A percentile compares a stretch with the other conserved stretches of the same genome.
These are phyloP conservation scores for Zaprionus lachaisei DNA, from an alignment of 1,140 invertebrate species.

Conservation along the genomic window DNA sequence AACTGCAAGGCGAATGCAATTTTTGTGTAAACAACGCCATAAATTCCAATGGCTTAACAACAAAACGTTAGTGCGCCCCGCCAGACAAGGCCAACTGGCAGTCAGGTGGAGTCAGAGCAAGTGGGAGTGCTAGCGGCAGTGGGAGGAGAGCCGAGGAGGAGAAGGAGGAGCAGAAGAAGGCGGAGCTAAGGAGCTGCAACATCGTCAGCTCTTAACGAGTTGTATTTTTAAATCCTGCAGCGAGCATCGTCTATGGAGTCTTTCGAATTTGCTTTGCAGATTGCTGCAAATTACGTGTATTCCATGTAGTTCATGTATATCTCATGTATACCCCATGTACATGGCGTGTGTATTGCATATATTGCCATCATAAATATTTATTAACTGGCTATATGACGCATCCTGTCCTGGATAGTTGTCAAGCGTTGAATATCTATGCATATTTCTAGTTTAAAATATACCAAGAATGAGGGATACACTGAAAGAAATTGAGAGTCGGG, in stretches of 20 bases:
- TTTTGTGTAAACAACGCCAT: constrained; percentile 83
- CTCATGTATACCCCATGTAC: background rate
- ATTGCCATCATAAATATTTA: constrained; percentile 40
- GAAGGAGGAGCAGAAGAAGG: background rate
- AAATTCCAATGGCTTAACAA: constrained; percentile 81
- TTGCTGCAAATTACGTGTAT: constrained; percentile 29
- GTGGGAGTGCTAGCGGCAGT: background rate
- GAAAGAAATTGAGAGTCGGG: too few relatives aligned
- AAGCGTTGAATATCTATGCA: background rate
- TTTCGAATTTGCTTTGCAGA: constrained; percentile 46
- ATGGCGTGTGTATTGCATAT: constrained; percentile 11
- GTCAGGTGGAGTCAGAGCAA: constrained; percentile 19
- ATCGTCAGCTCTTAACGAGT: constrained; percentile 36
- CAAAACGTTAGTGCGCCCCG: constrained; percentile 64
- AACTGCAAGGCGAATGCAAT: constrained; percentile 81
- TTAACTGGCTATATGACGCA: background rate
- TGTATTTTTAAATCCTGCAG: constrained; percentile 30
- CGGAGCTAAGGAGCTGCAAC: background rate
- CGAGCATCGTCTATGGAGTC: background rate
- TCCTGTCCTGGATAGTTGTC: background rate
- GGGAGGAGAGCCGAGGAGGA: background rate
- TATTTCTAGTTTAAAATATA: too few relatives aligned
- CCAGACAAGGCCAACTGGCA: constrained; percentile 65
- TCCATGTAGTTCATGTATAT: background rate
- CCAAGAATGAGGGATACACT: too few relatives aligned